These are phyloP conservation scores for Eupithecia subfuscata DNA, from an alignment of 2,888 invertebrate species.

Conservation along the genomic window DNA sequence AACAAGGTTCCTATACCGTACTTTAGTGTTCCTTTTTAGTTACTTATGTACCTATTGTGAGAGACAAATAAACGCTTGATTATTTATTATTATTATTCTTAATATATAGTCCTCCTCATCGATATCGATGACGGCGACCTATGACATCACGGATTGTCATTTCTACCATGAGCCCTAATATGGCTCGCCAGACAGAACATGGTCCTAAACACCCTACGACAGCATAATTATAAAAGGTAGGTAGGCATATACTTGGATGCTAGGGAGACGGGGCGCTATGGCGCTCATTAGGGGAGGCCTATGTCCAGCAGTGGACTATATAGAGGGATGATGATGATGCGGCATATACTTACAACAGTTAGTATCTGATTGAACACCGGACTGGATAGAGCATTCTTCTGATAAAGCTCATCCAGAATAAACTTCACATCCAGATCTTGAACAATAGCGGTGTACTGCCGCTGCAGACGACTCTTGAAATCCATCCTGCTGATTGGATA, in stretches of 20 bases:
- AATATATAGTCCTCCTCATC: too few species aligned
- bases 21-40: too few species aligned
- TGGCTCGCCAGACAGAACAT: neutral
- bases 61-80: too few species aligned
- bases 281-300: too few species aligned
- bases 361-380: slow-evolving; percentile 69
- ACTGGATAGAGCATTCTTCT: slow-evolving; percentile 67
- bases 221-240: neutral
- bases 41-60: too few species aligned
- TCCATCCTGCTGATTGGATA: slow-evolving; percentile 67
- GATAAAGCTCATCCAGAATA: slow-evolving; percentile 76
- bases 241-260: neutral
- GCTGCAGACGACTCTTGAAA: slow-evolving; percentile 68
- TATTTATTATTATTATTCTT: too few species aligned
- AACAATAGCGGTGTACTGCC: slow-evolving; percentile 73
- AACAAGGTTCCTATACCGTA: too few species aligned
- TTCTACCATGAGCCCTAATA: neutral
- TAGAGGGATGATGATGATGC: too few species aligned
- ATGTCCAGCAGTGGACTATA: too few species aligned
- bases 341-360: slow-evolving; percentile 56
- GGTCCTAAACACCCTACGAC: too few species aligned
- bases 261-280: too few species aligned
- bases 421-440: slow-evolving; percentile 76
- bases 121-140: neutral
- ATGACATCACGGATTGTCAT: neutral